These are phyloP conservation scores for Nomada fabriciana DNA, from an alignment of 2,888 invertebrate species.

Conservation along the genomic window DNA sequence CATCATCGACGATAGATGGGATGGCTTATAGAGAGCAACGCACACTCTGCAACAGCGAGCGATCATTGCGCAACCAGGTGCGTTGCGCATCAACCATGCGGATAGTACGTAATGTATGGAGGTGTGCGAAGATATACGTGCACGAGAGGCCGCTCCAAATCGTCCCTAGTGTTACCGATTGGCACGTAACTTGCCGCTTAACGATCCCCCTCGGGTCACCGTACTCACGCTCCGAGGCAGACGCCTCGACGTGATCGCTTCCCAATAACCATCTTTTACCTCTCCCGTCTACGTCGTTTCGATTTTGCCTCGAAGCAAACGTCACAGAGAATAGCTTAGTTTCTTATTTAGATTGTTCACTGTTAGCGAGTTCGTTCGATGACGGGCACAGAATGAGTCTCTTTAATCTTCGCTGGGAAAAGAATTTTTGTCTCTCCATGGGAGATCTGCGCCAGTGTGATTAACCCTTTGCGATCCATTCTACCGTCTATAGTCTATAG, in stretches of 20 bases:
- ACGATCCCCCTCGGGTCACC: constrained; percentile 65
- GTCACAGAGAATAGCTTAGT: constrained; percentile 20
- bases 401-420: not conserved
- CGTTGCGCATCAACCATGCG: constrained; percentile 62
- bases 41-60: constrained; percentile 59
- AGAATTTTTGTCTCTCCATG: constrained; percentile 5
- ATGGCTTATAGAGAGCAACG: constrained; percentile 66
- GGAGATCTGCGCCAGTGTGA: not conserved
- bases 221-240: constrained; percentile 58
- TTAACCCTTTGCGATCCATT: constrained; percentile 33
- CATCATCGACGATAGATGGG: constrained; percentile 51
- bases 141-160: constrained; percentile 59
- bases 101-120: constrained; percentile 21
- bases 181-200: constrained; percentile 68
- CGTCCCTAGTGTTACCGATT: constrained; percentile 64
- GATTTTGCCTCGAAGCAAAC: constrained; percentile 33
- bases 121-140: constrained; percentile 35
- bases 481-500: constrained; percentile 5
- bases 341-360: constrained; percentile 47
- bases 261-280: constrained; percentile 59
- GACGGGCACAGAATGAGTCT: not conserved
- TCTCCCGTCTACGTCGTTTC: constrained; percentile 26
- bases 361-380: constrained; percentile 29
- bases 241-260: constrained; percentile 62
- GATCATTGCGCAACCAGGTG: constrained; percentile 62